phyloP scores from a whole-genome alignment of 2,888 invertebrate species.

The Buathra laborator region DNA sequence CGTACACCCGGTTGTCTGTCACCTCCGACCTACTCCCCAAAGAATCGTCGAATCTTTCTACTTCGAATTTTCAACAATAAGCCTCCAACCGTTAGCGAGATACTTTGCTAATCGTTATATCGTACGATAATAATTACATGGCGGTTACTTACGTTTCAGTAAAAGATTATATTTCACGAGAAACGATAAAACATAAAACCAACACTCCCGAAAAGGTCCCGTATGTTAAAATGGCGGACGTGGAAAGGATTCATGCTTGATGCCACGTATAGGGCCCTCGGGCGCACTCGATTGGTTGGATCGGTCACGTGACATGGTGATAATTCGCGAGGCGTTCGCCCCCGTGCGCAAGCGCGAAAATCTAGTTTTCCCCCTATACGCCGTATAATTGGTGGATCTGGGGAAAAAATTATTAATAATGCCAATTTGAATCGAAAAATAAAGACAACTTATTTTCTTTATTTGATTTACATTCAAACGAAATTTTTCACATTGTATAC shows the following conservation, averaged over 20 bases:
- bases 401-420: not conserved
- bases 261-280: constrained; percentile 91
- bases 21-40: constrained; percentile 81
- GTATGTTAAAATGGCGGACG: constrained; percentile 95
- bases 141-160: constrained; percentile 85
- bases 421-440: not conserved
- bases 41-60: constrained; percentile 9
- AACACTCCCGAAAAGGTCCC: constrained; percentile 90
- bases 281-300: constrained; percentile 78
- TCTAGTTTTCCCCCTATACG: constrained; percentile 4
- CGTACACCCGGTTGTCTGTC: constrained; percentile 83
- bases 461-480: constrained; percentile 47
- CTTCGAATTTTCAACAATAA: constrained; percentile 14
- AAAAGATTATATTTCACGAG: constrained; percentile 86
- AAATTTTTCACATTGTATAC: not conserved
- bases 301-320: constrained; percentile 76
- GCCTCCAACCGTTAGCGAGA: not conserved
- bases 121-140: constrained; percentile 69
- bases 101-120: not conserved
- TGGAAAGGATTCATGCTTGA: constrained; percentile 91
- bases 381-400: not conserved
- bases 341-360: constrained; percentile 52
- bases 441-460: constrained; percentile 23
- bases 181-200: constrained; percentile 90
- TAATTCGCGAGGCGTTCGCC: constrained; percentile 52